phyloP scores from a whole-genome alignment of 2,113 vertebrate species.

The Phaethornis superciliosus region DNA sequence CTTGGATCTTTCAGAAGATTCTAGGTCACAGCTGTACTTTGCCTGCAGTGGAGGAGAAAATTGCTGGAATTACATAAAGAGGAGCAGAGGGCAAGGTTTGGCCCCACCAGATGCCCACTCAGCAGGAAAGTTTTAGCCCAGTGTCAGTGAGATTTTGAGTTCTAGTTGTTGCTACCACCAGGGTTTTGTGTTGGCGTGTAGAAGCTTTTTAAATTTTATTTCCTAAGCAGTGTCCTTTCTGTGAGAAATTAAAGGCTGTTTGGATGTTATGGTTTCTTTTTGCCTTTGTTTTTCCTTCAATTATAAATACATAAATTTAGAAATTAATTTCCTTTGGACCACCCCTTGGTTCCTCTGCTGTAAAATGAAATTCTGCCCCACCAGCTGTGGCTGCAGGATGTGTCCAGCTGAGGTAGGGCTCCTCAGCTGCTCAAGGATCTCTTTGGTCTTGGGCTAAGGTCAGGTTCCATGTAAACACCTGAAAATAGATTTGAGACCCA shows the following conservation, averaged over 20 bases:
- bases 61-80: background rate
- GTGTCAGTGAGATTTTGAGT: background rate
- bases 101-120: background rate
- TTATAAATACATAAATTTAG: background rate
- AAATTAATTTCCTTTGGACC: background rate
- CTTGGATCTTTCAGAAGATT: background rate
- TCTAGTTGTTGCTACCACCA: background rate
- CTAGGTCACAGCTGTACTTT: slow-evolving; percentile 23
- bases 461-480: background rate
- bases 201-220: background rate
- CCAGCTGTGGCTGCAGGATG: background rate
- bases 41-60: background rate
- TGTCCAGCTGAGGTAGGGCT: background rate
- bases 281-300: background rate
- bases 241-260: background rate
- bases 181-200: background rate
- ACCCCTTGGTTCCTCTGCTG: background rate
- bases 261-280: background rate
- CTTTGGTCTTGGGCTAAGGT: background rate
- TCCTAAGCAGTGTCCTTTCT: background rate
- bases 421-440: background rate
- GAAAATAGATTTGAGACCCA: background rate
- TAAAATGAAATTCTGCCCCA: background rate
- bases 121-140: background rate
- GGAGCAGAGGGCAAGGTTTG: background rate